Evolutionary conservation across 2,888 invertebrate species (phyloP).

Genomic region (Metacarcinus magister): DNA sequence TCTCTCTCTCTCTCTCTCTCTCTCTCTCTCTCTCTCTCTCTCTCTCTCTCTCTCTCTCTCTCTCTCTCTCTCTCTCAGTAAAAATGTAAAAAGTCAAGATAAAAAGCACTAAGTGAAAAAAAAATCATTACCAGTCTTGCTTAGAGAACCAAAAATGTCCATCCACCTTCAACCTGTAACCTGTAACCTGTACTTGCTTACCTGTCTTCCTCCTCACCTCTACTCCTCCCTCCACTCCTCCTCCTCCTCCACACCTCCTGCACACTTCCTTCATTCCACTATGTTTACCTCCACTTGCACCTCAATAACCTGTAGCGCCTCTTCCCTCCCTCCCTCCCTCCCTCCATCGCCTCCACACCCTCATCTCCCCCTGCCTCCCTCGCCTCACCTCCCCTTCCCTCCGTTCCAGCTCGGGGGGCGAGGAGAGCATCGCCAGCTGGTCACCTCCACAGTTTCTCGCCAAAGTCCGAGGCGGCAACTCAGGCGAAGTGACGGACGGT

Average conservation of each 20-base stretch:
- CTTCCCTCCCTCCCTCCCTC: not conserved
- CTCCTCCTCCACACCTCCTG: not conserved
- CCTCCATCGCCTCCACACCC: not conserved
- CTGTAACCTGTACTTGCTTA: not conserved
- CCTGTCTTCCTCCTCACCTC: not conserved
- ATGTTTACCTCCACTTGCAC: not conserved
- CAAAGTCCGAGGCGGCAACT: slow-evolving; percentile 53
- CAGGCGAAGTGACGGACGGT: slow-evolving; percentile 1
- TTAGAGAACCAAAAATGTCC: not conserved
- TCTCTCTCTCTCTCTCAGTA: slow-evolving; percentile 52
- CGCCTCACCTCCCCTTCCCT: slow-evolving; percentile 9
- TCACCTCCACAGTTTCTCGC: slow-evolving; percentile 33
- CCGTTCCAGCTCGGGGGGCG: slow-evolving; percentile 65
- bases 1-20: slow-evolving; percentile 55
- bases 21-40: slow-evolving; percentile 51
- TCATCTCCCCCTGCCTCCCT: not conserved
- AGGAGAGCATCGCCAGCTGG: slow-evolving; percentile 68
- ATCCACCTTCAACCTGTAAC: not conserved
- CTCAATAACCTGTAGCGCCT: not conserved
- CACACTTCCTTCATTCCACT: not conserved
- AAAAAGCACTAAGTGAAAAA: not conserved
- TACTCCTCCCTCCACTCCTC: not conserved
- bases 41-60: slow-evolving; percentile 53
- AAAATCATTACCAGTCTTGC: not conserved
- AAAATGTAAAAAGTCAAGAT: not conserved